These are phyloP conservation scores for Polia nebulosa DNA, from an alignment of 2,888 invertebrate genomes.

Conservation along the genomic window DNA sequence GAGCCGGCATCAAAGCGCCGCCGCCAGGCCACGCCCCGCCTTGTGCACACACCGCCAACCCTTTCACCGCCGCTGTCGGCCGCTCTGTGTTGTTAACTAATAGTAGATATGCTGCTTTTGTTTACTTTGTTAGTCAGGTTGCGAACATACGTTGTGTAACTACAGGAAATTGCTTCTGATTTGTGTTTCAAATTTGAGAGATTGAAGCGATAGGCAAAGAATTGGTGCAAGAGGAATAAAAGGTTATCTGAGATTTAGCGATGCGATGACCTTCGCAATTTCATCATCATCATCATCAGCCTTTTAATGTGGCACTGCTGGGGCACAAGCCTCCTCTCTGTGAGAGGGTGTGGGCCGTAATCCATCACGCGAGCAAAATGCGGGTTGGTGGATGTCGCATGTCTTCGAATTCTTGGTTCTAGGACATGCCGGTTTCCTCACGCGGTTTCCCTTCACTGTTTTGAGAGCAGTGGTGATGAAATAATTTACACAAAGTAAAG, in stretches of 20 bases:
- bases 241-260: not conserved
- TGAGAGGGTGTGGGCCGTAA: no score
- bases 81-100: constrained; percentile 51
- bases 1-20: constrained; percentile 65
- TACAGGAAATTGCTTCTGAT: constrained; percentile 54
- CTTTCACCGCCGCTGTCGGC: constrained; percentile 54
- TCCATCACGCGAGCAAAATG: no score
- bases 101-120: constrained; percentile 46
- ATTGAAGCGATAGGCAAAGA: not conserved
- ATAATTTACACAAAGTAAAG: no score
- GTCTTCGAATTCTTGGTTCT: no score
- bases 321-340: no score
- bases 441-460: no score
- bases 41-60: constrained; percentile 59
- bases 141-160: constrained; percentile 46
- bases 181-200: constrained; percentile 21
- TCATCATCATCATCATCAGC: no score
- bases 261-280: not conserved
- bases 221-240: no score
- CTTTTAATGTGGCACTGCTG: no score
- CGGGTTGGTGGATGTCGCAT: no score
- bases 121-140: constrained; percentile 69
- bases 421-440: no score
- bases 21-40: constrained; percentile 62
- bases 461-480: no score